Conservation (phyloP, 2,797 vertebrate genomes). For the Enteromius afrohamiltoni region DNA sequence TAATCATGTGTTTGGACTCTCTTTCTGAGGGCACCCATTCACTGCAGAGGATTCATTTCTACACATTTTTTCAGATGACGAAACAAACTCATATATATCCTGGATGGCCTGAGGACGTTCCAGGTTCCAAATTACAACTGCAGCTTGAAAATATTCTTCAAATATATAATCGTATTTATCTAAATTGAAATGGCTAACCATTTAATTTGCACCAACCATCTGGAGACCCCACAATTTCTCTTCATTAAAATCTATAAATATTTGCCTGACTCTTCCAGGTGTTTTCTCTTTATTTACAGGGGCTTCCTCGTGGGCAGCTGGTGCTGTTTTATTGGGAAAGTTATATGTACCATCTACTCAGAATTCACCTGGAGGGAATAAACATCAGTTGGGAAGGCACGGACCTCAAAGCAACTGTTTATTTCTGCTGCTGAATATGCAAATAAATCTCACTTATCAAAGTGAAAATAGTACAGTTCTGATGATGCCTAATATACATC, state of each 20-base stretch:
- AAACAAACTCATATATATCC: background rate
- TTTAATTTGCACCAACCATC: slow-evolving; percentile 23
- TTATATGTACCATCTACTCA: background rate
- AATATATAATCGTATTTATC: background rate
- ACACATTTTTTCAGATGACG: background rate
- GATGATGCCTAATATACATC: background rate
- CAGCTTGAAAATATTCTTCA: background rate
- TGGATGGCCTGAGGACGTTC: background rate
- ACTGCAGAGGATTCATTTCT: background rate
- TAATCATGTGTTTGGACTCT: background rate
- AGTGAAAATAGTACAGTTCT: slow-evolving; percentile 6
- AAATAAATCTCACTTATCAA: slow-evolving; percentile 19
- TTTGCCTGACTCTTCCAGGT: slow-evolving; percentile 24
- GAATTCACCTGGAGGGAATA: slow-evolving; percentile 20
- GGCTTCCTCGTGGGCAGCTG: slow-evolving; percentile 26
- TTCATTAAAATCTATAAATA: slow-evolving; percentile 17
- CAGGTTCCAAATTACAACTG: background rate
- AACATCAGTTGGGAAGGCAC: slow-evolving; percentile 13
- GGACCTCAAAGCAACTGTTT: slow-evolving; percentile 39
- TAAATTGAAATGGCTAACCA: background rate
- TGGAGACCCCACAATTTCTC: slow-evolving; percentile 1
- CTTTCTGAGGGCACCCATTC: too few relatives aligned
- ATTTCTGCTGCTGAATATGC: slow-evolving; percentile 33
- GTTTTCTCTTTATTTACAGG: slow-evolving; percentile 24
- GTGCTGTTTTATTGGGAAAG: slow-evolving; percentile 6